Evolutionary conservation across 2,888 invertebrate genomes (phyloP).

Genomic region (Anaspis maculata): DNA sequence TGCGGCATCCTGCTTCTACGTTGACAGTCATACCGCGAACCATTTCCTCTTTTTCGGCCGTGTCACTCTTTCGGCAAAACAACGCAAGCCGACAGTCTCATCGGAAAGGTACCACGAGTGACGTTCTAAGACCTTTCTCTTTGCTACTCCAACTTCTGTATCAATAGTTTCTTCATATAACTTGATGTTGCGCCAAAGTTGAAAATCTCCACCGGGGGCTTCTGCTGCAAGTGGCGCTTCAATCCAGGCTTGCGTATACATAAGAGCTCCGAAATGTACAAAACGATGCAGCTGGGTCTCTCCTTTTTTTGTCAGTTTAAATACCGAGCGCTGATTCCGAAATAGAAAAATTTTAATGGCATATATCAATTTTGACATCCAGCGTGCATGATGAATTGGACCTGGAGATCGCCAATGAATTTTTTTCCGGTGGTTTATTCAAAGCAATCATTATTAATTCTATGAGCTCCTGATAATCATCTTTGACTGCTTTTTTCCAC

Average conservation of each 20-base stretch:
- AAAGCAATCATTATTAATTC: background rate
- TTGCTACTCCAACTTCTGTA: background rate
- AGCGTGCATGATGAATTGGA: background rate
- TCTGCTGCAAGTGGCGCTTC: background rate
- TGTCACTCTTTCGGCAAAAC: background rate
- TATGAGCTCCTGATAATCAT: background rate
- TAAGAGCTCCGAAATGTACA: background rate
- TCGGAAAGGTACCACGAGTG: conserved; percentile 2
- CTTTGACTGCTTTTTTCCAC: background rate
- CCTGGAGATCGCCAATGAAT: background rate
- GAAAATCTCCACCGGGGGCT: conserved; percentile 1
- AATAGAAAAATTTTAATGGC: background rate
- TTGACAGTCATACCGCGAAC: background rate
- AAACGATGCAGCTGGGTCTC: background rate
- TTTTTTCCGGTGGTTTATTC: background rate
- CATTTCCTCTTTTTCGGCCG: background rate
- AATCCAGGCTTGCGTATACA: background rate
- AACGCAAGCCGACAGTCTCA: background rate
- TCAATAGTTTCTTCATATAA: background rate
- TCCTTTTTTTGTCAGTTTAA: background rate
- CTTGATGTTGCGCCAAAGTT: background rate
- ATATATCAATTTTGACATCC: background rate
- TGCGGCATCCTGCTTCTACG: background rate
- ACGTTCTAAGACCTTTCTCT: background rate
- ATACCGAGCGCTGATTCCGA: background rate